Base-by-base conservation (phyloP, 2,888 invertebrate genomes). In the Caenorhabditis angaria region DNA sequence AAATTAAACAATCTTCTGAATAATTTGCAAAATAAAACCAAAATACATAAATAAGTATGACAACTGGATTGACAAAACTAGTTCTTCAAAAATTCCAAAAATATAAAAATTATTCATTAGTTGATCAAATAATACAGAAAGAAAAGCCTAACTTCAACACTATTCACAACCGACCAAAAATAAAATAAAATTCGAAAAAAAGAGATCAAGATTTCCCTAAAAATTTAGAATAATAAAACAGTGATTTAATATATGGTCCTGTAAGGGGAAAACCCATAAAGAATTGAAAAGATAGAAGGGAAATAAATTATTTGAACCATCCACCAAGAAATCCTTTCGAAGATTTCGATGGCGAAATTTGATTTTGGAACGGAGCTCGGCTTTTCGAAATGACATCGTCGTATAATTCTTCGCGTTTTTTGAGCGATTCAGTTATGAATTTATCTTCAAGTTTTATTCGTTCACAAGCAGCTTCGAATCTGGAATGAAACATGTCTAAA, bases 381-480 rank as follows among this genome's bases (percentile, higher is more conserved):
- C 72, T 72, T 25, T 50, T 53, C 2, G 53, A 24, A 27, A 77
- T 65, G 12, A 76, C 80, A 32, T 77, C 67, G 18, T 86, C 86
- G 65, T 86, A 86, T n/a, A 76, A 60, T 47, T 82, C 77, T 56
- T 86, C 86, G 22, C 85, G 70, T 0, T 27, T 56, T 58, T 82
- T 78, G 54, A 86, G 48, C n/a, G 65, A 60, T 32, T 82, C 78
- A 27, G 59, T 55, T 27, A 86, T 81, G 1, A 64, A 70, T 28
- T 83, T 83, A 51, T 86, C 86, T 65, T 86, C 86, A 4, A 61
- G 56, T 64, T 86, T 86, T 57, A 86, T 57, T 32, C 82, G 72
- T 28, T 69, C 77, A 27, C 78, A 76, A 8, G 82, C 82, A 18
- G 69, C 83, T 65, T 85, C 85, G 61, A 76, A 85, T 55, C 85